Conservation (phyloP, 2,888 invertebrate genomes). For the Caenorhabditis sp. region DNA sequence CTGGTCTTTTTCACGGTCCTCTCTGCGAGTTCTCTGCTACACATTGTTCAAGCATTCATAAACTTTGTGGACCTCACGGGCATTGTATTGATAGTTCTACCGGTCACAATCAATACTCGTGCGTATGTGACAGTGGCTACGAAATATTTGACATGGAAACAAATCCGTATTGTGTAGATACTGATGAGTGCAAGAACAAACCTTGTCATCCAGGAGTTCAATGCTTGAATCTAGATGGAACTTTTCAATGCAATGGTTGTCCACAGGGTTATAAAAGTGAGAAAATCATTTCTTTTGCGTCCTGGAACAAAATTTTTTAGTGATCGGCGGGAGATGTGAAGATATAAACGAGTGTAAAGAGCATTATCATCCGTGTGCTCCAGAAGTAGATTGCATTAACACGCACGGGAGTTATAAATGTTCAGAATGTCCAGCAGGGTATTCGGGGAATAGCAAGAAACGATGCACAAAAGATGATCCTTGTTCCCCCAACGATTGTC, state of each 20-base stretch:
- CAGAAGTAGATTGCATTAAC: conserved; percentile 87
- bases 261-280: conserved; percentile 76
- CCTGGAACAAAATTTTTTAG: conserved; percentile 26
- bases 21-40: conserved; percentile 55
- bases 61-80: conserved; percentile 55
- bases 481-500: neutral
- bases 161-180: conserved; percentile 82
- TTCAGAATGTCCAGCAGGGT: conserved; percentile 71
- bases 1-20: conserved; percentile 58
- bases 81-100: conserved; percentile 34
- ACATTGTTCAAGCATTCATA: conserved; percentile 49
- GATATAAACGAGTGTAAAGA: conserved; percentile 88
- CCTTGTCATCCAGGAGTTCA: conserved; percentile 75
- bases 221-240: conserved; percentile 90
- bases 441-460: conserved; percentile 53
- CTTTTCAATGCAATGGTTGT: conserved; percentile 88
- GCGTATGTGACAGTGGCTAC: conserved; percentile 81
- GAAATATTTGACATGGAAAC: conserved; percentile 77
- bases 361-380: conserved; percentile 85
- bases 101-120: no score
- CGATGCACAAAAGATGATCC: neutral
- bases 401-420: conserved; percentile 89
- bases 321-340: conserved; percentile 75
- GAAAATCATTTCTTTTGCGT: no score
- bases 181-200: conserved; percentile 72